These are phyloP conservation scores for Cosmorhoe ocellata DNA, from an alignment of 2,888 invertebrate genomes.

Conservation along the genomic window DNA sequence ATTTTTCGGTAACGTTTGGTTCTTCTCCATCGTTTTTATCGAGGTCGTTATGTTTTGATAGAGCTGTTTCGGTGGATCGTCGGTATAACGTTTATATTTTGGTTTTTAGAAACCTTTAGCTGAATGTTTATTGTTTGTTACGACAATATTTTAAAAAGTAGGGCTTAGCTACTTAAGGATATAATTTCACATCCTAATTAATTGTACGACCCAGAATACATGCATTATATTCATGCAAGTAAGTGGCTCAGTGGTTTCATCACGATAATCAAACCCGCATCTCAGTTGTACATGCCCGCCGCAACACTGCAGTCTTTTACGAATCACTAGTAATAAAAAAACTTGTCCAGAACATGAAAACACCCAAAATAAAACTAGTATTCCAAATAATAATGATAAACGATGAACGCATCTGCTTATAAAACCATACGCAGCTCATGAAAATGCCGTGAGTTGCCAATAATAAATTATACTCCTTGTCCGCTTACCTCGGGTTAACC, in stretches of 20 bases:
- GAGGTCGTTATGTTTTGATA: conserved; percentile 81
- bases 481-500: conserved; percentile 82
- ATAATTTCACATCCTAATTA: too few relatives aligned
- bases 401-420: conserved; percentile 25
- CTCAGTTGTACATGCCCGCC: too few relatives aligned
- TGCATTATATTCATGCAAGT: too few relatives aligned
- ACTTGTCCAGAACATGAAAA: too few relatives aligned
- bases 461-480: conserved; percentile 81
- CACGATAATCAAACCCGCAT: too few relatives aligned
- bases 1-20: conserved; percentile 76
- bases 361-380: neutral
- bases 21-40: conserved; percentile 81
- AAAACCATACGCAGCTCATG: conserved; percentile 58
- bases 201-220: too few relatives aligned
- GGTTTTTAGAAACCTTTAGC: conserved; percentile 61
- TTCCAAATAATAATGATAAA: neutral
- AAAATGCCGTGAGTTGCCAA: conserved; percentile 76
- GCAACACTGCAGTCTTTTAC: too few relatives aligned
- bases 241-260: too few relatives aligned
- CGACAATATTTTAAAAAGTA: conserved; percentile 8
- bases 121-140: conserved; percentile 49
- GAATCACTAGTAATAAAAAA: too few relatives aligned
- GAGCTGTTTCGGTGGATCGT: conserved; percentile 74
- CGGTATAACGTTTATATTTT: conserved; percentile 80
- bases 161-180: too few relatives aligned